Percentiles rank a stretch among this genome's conserved stretches.
These are phyloP conservation scores for Agonopterix heracliana DNA, from an alignment of 2,888 invertebrate genomes.

Conservation along the genomic window DNA sequence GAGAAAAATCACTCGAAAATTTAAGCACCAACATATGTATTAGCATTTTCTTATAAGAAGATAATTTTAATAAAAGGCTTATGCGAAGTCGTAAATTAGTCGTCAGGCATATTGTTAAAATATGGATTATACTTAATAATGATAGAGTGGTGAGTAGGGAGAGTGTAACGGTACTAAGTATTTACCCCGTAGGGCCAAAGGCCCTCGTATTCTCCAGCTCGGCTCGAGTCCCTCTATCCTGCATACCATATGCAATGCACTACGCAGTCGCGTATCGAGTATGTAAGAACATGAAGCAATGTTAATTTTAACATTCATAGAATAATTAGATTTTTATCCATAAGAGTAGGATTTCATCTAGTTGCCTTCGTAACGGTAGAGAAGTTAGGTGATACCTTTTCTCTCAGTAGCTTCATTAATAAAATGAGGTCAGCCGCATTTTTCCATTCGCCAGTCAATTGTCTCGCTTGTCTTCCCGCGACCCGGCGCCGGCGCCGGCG, in stretches of 20 bases:
- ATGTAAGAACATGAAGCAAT: constrained; percentile 68
- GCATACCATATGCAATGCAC: constrained; percentile 22
- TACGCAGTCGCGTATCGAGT: constrained; percentile 20
- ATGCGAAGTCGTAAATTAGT: constrained; percentile 2
- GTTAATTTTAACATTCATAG: constrained; percentile 74
- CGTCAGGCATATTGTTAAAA: constrained; percentile 16
- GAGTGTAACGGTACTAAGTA: constrained; percentile 60
- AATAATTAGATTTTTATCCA: constrained; percentile 73
- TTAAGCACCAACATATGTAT: constrained; percentile 59
- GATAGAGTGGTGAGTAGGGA: constrained; percentile 14
- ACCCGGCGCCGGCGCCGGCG: constrained; percentile 19
- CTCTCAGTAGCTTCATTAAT: constrained; percentile 65
- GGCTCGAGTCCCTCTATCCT: neutral
- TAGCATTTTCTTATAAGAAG: constrained; percentile 52
- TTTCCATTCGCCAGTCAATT: constrained; percentile 58
- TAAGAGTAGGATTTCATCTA: constrained; percentile 75
- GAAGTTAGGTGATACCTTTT: constrained; percentile 70
- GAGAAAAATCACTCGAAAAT: constrained; percentile 46
- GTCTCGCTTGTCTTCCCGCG: constrained; percentile 51
- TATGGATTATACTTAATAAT: constrained; percentile 9
- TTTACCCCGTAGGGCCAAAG: constrained; percentile 13
- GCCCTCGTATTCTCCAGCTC: constrained; percentile 9
- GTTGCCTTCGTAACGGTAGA: constrained; percentile 74
- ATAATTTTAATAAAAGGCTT: constrained; percentile 28
- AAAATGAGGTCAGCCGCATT: constrained; percentile 47